These are phyloP conservation scores for Trichoplusia ni DNA, from an alignment of 1,140 invertebrate species.

Conservation along the genomic window DNA sequence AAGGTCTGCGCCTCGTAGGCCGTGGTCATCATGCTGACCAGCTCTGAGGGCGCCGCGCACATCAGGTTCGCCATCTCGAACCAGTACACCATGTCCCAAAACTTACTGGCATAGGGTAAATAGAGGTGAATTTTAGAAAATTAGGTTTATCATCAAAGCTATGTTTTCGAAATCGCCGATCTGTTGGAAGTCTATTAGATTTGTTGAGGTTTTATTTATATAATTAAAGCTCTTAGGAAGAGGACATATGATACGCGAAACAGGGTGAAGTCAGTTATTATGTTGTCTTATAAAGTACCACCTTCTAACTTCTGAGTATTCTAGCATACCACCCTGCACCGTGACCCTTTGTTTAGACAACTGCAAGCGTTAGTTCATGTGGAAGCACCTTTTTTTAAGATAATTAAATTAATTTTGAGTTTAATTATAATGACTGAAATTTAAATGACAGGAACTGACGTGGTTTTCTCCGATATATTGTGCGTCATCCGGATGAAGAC, in stretches of 20 bases:
- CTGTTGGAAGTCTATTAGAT: too few relatives aligned
- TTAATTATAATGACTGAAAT: background rate
- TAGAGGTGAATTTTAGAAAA: background rate
- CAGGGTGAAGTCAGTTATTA: too few relatives aligned
- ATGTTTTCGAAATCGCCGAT: background rate
- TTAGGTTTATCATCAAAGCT: background rate
- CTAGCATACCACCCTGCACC: too few relatives aligned
- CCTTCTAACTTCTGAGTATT: too few relatives aligned
- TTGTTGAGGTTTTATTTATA: background rate
- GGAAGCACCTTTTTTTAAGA: background rate
- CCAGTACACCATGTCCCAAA: slow-evolving; percentile 27
- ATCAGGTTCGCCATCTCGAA: slow-evolving; percentile 25
- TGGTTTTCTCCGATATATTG: slow-evolving; percentile 3
- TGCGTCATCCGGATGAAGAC: slow-evolving; percentile 25
- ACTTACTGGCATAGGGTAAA: background rate
- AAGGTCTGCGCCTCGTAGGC: slow-evolving; percentile 9
- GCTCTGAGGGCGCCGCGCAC: background rate
- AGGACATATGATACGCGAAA: too few relatives aligned
- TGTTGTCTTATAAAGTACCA: too few relatives aligned
- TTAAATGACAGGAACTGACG: background rate
- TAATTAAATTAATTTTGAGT: background rate
- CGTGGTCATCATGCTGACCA: slow-evolving; percentile 12
- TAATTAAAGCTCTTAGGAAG: background rate
- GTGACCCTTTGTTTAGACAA: too few relatives aligned
- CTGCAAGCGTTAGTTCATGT: too few relatives aligned